Percentiles rank a stretch among this genome's conserved stretches.
Evolutionary conservation across 2,888 invertebrate species (phyloP).

Genomic region (Lasioglossum marginatum): DNA sequence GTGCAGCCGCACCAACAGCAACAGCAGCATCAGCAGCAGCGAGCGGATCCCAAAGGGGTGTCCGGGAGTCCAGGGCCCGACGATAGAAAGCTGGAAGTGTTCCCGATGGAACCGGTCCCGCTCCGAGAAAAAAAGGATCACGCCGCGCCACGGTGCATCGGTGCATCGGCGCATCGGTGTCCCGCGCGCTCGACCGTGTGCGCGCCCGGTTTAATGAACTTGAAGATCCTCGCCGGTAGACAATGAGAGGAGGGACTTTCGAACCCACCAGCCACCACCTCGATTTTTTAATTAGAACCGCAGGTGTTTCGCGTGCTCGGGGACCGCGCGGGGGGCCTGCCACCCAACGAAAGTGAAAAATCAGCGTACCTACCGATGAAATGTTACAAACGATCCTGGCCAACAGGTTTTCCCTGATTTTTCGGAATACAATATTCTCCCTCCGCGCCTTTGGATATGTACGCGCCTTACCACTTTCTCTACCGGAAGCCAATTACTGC

Average conservation of each 20-base stretch:
- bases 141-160: constrained; percentile 23
- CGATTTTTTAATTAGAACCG: constrained; percentile 54
- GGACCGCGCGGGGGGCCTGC: not conserved
- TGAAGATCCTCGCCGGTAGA: constrained; percentile 63
- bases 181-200: constrained; percentile 43
- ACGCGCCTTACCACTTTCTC: not conserved
- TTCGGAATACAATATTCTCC: not conserved
- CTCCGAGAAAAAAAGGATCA: constrained; percentile 48
- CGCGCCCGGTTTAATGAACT: constrained; percentile 69
- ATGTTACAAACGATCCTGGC: not conserved
- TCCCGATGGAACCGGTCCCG: constrained; percentile 74
- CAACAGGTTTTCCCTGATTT: constrained; percentile 6
- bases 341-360: constrained; percentile 6
- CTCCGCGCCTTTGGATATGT: not conserved
- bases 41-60: constrained; percentile 61
- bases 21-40: not conserved
- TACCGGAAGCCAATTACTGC: not conserved
- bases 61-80: constrained; percentile 53
- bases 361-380: not conserved
- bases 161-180: constrained; percentile 38
- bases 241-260: constrained; percentile 57
- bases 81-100: constrained; percentile 76
- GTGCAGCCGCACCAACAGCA: constrained; percentile 2
- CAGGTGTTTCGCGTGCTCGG: constrained; percentile 75
- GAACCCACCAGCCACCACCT: not conserved